Conservation (phyloP, 2,113 vertebrate species). For the Cyphomyrus plagiostoma region DNA sequence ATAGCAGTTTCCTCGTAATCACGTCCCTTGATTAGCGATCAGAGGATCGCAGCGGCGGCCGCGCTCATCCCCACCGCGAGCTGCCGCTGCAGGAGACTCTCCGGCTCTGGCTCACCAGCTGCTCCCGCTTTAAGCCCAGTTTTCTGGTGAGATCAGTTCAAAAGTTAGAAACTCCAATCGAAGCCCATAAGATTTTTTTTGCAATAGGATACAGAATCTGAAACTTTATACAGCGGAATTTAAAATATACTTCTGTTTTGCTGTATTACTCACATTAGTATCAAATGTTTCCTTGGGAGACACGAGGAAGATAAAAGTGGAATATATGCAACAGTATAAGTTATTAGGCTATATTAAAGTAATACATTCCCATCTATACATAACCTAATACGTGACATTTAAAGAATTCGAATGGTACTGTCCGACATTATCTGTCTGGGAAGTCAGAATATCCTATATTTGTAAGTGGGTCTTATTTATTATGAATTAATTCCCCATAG, state of each 20-base stretch:
- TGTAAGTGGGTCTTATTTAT: constrained; percentile 7
- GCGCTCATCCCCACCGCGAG: not conserved
- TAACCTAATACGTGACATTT: not conserved
- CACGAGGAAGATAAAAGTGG: not conserved
- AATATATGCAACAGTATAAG: not conserved
- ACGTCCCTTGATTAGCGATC: constrained; percentile 4
- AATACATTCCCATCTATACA: not conserved
- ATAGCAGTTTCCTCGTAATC: constrained; percentile 22
- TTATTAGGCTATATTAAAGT: not conserved
- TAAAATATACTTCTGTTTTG: not conserved
- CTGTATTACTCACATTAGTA: not conserved
- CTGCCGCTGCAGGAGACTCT: not conserved
- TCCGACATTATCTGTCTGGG: not conserved
- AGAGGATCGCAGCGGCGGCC: constrained; percentile 7
- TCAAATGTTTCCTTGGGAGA: not conserved
- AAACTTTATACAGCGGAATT: not conserved
- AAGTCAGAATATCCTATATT: not conserved
- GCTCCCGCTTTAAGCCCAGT: not conserved
- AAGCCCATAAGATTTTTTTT: not conserved
- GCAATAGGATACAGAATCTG: not conserved
- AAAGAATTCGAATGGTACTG: not conserved
- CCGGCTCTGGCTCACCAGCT: not conserved
- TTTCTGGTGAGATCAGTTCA: not conserved
- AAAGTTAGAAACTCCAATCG: constrained; percentile 7
- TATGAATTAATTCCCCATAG: not conserved